phyloP scores from a whole-genome alignment of 2,888 invertebrate species.

The Cataglyphis livida region DNA sequence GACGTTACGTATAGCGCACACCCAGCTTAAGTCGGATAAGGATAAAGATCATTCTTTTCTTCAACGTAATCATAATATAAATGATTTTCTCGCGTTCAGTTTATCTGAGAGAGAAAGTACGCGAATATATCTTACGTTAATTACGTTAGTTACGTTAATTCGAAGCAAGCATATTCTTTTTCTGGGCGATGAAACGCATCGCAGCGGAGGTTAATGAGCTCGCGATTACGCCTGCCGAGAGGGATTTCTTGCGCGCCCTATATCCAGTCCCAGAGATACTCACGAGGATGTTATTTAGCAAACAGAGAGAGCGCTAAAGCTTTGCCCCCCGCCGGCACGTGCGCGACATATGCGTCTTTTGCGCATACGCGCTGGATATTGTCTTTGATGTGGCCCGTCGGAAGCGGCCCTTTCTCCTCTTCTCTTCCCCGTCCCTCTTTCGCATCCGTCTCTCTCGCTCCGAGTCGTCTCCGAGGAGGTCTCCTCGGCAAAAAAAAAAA shows the following conservation, averaged over 20 bases:
- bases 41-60: neutral
- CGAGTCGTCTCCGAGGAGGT: constrained; percentile 33
- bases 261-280: constrained; percentile 73
- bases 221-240: constrained; percentile 67
- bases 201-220: constrained; percentile 48
- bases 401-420: constrained; percentile 73
- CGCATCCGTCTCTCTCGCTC: constrained; percentile 34
- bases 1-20: neutral
- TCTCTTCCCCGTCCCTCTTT: constrained; percentile 50
- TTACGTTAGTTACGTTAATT: constrained; percentile 54
- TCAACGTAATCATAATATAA: neutral
- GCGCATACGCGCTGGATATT: constrained; percentile 82
- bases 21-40: neutral
- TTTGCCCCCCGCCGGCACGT: constrained; percentile 83
- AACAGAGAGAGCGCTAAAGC: constrained; percentile 82
- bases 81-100: neutral
- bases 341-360: constrained; percentile 83
- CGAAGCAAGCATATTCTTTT: neutral
- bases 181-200: neutral
- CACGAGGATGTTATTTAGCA: constrained; percentile 83
- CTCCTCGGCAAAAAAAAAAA: constrained; percentile 76
- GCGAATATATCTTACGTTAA: constrained; percentile 44
- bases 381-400: constrained; percentile 85
- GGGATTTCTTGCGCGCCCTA: constrained; percentile 54
- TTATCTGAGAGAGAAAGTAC: neutral